phyloP scores from a whole-genome alignment of 2,888 invertebrate genomes.

The Rhamphomyia laevipes region DNA sequence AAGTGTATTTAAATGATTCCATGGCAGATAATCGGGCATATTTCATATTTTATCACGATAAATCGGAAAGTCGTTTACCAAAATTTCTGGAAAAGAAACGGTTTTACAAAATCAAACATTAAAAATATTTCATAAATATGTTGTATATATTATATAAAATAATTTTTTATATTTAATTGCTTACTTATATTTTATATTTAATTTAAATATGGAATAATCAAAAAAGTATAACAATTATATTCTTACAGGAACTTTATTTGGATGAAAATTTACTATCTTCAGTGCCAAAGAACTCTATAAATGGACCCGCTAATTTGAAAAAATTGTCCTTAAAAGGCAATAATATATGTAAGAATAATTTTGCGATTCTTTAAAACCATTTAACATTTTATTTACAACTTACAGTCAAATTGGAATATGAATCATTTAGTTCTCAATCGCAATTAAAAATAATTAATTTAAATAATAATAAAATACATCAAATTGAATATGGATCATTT shows the following conservation, averaged over 20 bases:
- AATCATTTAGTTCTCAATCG: slow-evolving; percentile 57
- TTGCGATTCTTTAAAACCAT: background rate
- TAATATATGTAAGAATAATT: slow-evolving; percentile 55
- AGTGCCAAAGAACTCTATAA: slow-evolving; percentile 67
- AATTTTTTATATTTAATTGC: too few relatives aligned
- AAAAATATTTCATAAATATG: too few relatives aligned
- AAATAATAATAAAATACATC: slow-evolving; percentile 63
- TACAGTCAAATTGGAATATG: slow-evolving; percentile 54
- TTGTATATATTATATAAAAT: too few relatives aligned
- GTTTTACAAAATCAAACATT: too few relatives aligned
- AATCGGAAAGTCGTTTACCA: too few relatives aligned
- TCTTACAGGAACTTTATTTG: slow-evolving; percentile 59
- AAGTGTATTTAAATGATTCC: too few relatives aligned
- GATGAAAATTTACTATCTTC: slow-evolving; percentile 66
- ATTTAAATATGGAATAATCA: background rate
- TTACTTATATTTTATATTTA: too few relatives aligned
- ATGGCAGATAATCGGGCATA: too few relatives aligned
- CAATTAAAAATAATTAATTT: slow-evolving; percentile 64
- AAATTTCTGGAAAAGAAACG: too few relatives aligned
- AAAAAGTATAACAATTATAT: too few relatives aligned
- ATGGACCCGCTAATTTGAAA: slow-evolving; percentile 63
- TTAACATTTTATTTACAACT: slow-evolving; percentile 17
- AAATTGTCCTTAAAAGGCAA: slow-evolving; percentile 66
- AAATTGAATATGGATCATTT: slow-evolving; percentile 66
- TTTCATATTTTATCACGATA: too few relatives aligned